Evolutionary conservation across 2,888 invertebrate species (phyloP), one percentile per base, ranked within the genome.

Genomic region (Anoncus sp.): DNA sequence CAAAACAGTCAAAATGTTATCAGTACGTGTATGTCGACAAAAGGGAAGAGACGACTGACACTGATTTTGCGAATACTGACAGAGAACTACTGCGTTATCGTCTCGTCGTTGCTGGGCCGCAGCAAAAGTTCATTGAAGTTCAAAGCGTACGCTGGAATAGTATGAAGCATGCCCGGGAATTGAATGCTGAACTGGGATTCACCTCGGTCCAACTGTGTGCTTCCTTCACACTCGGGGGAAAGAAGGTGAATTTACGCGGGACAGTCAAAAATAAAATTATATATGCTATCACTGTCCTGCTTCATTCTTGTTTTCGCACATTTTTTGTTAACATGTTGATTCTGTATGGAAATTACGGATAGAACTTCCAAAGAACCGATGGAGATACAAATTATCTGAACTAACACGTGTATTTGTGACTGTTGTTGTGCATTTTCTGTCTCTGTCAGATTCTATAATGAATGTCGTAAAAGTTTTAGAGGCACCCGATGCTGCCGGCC

Each of bases 91-190:
- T n/a, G 35, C 57, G 31, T 22, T 47, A 51, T 51, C 27, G 38
- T 45, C 45, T 40, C 40, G 47, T 35, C 47, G 18, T 60, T n/a
- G 40, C 60, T 51, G 43, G 66, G 47, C 53, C 76, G 60, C 76
- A 60, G 60, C 49, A 66, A 60, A 76, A 76, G 72, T 76, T 76
- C 71, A 76, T 76, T 76, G 72, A 76, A 76, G 72, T 72, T 76
- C 66, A 66, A 76, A 66, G 66, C 76, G 66, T 60, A 40, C 45
- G 35, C 47, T 55, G 66, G 62, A 31, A 60, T 45, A 60, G 53
- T 49, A n/a, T 45, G 31, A 72, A 71, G 72, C 60, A 72, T 55
- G 62, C 27, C 60, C 9, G 59, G 47, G 63, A 72, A 72, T 76
- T 76, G 72, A 72, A 72, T 62, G 76, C 66, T 67, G 55, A 47